Conservation (phyloP, 2,113 vertebrate species). For the Pteronura brasiliensis region DNA sequence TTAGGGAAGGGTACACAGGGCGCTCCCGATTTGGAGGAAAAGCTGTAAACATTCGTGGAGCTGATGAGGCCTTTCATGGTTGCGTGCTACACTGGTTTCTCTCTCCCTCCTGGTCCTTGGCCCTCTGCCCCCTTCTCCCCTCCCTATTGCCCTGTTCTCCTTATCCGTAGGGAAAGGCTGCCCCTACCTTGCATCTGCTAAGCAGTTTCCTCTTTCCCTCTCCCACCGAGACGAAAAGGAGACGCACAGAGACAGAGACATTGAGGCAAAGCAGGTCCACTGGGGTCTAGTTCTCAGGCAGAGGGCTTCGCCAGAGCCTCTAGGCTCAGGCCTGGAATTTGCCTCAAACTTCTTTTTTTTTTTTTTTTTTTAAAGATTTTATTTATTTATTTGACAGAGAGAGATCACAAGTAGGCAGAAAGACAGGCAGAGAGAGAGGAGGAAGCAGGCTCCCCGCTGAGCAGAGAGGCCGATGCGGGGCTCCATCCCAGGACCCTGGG, state of each 20-base stretch:
- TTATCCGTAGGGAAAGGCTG: not conserved
- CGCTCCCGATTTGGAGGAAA: not conserved
- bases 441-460: no score
- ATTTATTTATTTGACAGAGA: no score
- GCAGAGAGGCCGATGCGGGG: no score
- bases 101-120: not conserved
- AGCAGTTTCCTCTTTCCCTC: not conserved
- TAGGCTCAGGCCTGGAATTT: not conserved
- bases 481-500: no score
- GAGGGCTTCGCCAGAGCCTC: not conserved
- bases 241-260: not conserved
- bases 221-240: not conserved
- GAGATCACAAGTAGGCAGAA: no score
- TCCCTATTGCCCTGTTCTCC: not conserved
- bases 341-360: not conserved
- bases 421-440: no score
- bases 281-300: not conserved
- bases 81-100: not conserved
- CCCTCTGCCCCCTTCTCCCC: not conserved
- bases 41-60: not conserved
- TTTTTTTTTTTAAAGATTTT: no score
- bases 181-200: not conserved
- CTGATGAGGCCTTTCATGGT: not conserved
- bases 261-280: not conserved
- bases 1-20: not conserved